Evolutionary conservation across 2,113 vertebrate genomes (phyloP).

Genomic region (Salminus brasiliensis): DNA sequence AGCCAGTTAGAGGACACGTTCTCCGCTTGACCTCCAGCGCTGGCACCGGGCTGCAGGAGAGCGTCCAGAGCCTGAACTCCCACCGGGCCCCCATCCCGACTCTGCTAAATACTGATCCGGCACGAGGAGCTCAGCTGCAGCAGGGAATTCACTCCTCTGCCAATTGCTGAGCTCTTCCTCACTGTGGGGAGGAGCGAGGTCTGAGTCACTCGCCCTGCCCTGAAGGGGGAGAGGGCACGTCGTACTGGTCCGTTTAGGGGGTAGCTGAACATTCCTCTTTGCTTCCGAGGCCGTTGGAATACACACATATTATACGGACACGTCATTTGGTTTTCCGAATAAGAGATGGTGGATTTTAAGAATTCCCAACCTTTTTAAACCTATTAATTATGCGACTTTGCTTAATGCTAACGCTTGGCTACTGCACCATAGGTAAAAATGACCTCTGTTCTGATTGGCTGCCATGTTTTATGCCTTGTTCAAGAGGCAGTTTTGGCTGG

Average conservation of each 20-base stretch:
- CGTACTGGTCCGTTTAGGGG: neutral
- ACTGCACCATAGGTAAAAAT: no score
- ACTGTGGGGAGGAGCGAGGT: conserved; percentile 58
- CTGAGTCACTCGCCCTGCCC: conserved; percentile 42
- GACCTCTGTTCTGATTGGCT: no score
- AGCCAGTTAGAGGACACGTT: conserved; percentile 67
- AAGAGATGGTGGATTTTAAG: no score
- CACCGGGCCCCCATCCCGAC: conserved; percentile 64
- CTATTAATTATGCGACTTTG: no score
- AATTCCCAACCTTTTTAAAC: no score
- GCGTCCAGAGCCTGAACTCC: conserved; percentile 65
- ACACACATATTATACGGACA: no score
- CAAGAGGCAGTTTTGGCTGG: no score
- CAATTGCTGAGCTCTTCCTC: conserved; percentile 67
- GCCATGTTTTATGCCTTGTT: no score
- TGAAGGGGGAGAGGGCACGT: neutral
- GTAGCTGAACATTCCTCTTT: neutral
- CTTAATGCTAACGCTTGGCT: no score
- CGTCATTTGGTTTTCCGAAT: no score
- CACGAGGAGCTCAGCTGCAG: conserved; percentile 72
- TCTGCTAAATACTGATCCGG: conserved; percentile 73
- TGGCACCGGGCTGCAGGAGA: conserved; percentile 62
- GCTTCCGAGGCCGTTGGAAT: neutral
- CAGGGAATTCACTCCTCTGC: conserved; percentile 63
- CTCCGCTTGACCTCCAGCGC: conserved; percentile 67